phyloP scores from a whole-genome alignment of 2,888 invertebrate genomes.

The Netelia fuscicornis region DNA sequence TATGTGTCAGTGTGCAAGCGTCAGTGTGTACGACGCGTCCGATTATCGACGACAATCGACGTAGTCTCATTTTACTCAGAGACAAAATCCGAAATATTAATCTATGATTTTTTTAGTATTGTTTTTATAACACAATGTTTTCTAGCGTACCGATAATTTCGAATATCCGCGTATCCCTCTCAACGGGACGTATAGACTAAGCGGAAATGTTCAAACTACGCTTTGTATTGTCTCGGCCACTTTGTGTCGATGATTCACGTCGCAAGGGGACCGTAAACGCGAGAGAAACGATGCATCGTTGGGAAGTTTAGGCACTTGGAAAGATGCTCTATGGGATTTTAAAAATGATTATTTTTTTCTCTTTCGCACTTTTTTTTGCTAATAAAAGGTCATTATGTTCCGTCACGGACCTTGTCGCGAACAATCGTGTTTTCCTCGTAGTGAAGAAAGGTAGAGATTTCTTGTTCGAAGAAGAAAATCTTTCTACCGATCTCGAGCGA shows the following conservation, averaged over 20 bases:
- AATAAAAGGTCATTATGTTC: neutral
- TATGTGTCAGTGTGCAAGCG: slow-evolving; percentile 4
- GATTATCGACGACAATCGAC: neutral
- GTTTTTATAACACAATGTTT: slow-evolving; percentile 11
- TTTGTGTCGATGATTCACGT: slow-evolving; percentile 25
- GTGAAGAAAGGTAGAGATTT: neutral
- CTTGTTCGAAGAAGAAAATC: neutral
- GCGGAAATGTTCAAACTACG: slow-evolving; percentile 12
- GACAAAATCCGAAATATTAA: slow-evolving; percentile 24
- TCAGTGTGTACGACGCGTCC: neutral
- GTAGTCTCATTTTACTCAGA: slow-evolving; percentile 10
- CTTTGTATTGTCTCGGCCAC: slow-evolving; percentile 32
- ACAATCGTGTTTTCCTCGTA: slow-evolving; percentile 9
- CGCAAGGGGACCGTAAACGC: neutral
- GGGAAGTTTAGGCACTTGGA: slow-evolving; percentile 35
- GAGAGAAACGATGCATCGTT: neutral
- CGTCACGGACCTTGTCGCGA: neutral
- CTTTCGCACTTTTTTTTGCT: neutral
- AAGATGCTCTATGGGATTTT: slow-evolving; percentile 21
- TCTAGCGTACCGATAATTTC: neutral
- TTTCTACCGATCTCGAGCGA: neutral
- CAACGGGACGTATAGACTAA: neutral
- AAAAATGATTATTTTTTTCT: too few relatives aligned
- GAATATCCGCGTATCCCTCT: neutral
- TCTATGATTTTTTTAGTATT: slow-evolving; percentile 17